Conservation (phyloP, 2,113 vertebrate species). For the Microtus ochrogaster region DNA sequence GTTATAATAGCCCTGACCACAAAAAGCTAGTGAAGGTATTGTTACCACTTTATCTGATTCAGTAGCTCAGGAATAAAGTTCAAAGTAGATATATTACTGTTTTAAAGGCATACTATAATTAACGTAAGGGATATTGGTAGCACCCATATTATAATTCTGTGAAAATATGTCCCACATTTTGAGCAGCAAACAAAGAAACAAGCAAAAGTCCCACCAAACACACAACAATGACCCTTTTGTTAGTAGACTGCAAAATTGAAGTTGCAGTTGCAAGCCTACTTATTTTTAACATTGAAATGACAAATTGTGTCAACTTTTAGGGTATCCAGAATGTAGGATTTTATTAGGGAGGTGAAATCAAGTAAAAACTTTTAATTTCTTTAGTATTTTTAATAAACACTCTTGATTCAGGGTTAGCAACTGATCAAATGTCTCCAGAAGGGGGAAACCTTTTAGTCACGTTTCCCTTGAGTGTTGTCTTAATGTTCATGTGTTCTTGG, state of each 20-base stretch:
- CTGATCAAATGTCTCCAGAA: background rate
- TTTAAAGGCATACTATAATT: background rate
- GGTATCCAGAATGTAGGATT: background rate
- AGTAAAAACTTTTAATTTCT: background rate
- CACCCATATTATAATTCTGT: background rate
- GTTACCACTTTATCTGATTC: background rate
- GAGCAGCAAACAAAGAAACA: background rate
- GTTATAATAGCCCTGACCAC: background rate
- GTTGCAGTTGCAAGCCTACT: accelerated
- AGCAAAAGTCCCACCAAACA: background rate
- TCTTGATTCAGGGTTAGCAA: background rate
- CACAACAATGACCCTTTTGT: background rate
- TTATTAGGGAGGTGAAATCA: background rate
- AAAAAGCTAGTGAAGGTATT: background rate
- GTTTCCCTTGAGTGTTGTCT: background rate
- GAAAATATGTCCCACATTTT: background rate
- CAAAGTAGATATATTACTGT: background rate
- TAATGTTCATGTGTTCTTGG: too few relatives aligned
- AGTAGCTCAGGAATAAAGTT: background rate
- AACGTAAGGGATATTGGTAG: background rate
- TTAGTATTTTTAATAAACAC: slow-evolving; percentile 19
- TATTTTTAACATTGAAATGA: background rate
- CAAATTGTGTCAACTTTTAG: background rate
- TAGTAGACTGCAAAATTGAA: background rate
- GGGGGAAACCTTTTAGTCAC: background rate